A percentile compares a stretch with the other conserved stretches of the same genome.
phyloP scores from a whole-genome alignment of 53 echinoderm and acorn worm genomes.

The Patiria pectinifera region DNA sequence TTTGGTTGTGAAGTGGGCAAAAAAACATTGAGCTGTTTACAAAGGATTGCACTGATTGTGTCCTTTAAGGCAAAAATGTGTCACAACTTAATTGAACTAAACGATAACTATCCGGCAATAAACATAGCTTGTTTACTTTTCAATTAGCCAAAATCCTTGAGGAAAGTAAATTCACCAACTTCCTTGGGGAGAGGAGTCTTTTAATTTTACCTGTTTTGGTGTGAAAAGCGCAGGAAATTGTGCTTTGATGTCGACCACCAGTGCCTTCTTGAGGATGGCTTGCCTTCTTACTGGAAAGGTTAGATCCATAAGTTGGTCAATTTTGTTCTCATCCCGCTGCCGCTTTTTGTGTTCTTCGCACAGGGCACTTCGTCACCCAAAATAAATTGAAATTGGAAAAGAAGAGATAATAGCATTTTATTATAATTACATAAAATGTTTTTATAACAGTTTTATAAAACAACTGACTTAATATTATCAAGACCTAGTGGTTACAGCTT shows the following conservation, averaged over 20 bases:
- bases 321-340: constrained; percentile 16
- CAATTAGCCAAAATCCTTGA: background rate
- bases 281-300: constrained; percentile 41
- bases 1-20: background rate
- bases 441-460: background rate
- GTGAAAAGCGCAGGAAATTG: constrained; percentile 41
- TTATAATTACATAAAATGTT: background rate
- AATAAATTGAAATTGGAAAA: background rate
- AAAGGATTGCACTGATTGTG: background rate
- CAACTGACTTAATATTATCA: no score
- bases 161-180: background rate
- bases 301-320: constrained; percentile 31
- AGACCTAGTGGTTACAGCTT: no score
- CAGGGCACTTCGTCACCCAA: background rate
- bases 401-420: background rate
- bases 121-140: background rate
- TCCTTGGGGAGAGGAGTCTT: background rate
- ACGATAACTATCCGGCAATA: background rate
- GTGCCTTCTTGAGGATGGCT: constrained; percentile 17
- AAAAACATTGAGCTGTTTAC: background rate
- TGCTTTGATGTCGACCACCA: constrained; percentile 8
- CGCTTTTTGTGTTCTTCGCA: constrained; percentile 18
- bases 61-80: background rate
- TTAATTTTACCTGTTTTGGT: constrained; percentile 34
- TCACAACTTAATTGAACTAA: background rate